phyloP scores from a whole-genome alignment of 1,140 invertebrate genomes.

The Reticulitermes speratus region DNA sequence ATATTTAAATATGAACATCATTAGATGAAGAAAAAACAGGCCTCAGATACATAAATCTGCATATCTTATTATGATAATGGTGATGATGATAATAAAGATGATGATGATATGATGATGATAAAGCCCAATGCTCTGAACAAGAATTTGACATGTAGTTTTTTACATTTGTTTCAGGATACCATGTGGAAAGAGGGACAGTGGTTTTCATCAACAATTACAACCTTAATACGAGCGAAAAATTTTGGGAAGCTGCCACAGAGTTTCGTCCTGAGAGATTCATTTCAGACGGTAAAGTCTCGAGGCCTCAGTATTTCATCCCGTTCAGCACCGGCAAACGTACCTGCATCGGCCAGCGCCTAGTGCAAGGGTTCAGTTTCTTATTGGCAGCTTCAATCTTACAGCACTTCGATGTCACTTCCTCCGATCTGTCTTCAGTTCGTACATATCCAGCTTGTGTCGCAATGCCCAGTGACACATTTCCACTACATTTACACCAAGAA shows the following conservation, averaged over 20 bases:
- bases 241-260: conserved; percentile 70
- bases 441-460: conserved; percentile 66
- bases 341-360: conserved; percentile 85
- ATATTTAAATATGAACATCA: too few relatives aligned
- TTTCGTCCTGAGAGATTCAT: conserved; percentile 76
- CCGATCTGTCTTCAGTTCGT: conserved; percentile 53
- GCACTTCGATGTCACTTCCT: conserved; percentile 65
- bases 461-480: conserved; percentile 63
- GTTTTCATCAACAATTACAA: conserved; percentile 88
- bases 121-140: too few relatives aligned
- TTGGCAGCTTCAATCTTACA: conserved; percentile 72
- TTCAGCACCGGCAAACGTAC: conserved; percentile 83
- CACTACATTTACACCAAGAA: conserved; percentile 21
- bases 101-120: too few relatives aligned
- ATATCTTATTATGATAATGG: too few relatives aligned
- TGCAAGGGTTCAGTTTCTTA: conserved; percentile 72
- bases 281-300: conserved; percentile 47
- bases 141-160: neutral
- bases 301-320: conserved; percentile 73
- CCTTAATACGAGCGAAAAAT: conserved; percentile 70
- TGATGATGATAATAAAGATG: too few relatives aligned
- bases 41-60: too few relatives aligned
- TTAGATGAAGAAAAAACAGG: too few relatives aligned
- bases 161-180: conserved; percentile 54
- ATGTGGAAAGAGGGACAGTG: conserved; percentile 74